These are phyloP conservation scores for Alca torda DNA, from an alignment of 2,797 vertebrate genomes.

Conservation along the genomic window DNA sequence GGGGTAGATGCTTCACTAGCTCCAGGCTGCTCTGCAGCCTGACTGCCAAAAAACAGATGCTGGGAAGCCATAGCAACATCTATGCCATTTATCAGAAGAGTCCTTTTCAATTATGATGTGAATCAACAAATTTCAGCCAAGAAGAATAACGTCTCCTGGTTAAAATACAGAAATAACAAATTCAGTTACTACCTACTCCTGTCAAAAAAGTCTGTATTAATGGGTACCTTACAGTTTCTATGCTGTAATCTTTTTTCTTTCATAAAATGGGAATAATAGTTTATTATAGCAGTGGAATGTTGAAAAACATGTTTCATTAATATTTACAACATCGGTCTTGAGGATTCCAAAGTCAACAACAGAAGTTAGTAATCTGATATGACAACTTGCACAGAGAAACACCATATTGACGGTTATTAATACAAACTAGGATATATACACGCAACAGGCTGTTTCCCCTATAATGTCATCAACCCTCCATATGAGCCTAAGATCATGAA, in stretches of 20 bases:
- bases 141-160: not conserved
- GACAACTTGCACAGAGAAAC: not conserved
- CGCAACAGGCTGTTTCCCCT: not conserved
- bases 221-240: not conserved
- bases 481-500: not conserved
- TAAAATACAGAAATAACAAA: not conserved
- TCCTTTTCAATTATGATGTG: not conserved
- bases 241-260: not conserved
- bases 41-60: constrained; percentile 5
- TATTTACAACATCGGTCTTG: not conserved
- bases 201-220: not conserved
- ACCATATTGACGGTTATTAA: not conserved
- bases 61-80: constrained; percentile 30
- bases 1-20: not conserved
- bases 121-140: not conserved
- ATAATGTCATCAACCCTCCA: not conserved
- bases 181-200: not conserved
- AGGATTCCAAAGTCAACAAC: not conserved
- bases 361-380: not conserved
- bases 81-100: not conserved
- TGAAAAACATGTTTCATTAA: not conserved
- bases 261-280: not conserved
- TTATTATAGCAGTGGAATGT: not conserved
- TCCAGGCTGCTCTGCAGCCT: not conserved
- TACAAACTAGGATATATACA: not conserved